Evolutionary conservation across 2,113 vertebrate species (phyloP).

Genomic region (Saguinus imperator): DNA sequence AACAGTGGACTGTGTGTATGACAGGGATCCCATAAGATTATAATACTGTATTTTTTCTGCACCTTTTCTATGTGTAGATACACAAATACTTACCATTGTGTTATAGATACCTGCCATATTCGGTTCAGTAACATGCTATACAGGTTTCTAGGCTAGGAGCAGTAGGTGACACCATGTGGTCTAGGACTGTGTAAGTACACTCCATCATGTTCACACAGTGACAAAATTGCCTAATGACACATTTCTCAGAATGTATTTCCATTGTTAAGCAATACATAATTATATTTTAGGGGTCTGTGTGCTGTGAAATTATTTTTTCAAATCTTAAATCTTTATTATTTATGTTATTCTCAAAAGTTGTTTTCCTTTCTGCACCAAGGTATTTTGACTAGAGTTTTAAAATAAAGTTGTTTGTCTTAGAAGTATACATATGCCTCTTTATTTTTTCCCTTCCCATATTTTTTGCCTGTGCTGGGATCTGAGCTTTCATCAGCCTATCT

Average conservation of each 20-base stretch:
- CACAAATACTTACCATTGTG: not conserved
- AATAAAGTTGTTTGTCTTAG: not conserved
- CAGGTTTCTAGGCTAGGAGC: not conserved
- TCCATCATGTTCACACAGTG: not conserved
- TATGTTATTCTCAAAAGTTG: constrained; percentile 15
- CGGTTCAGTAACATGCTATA: not conserved
- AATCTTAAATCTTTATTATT: constrained; percentile 42
- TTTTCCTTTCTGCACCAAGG: constrained; percentile 52
- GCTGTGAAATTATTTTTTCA: not conserved
- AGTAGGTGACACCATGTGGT: not conserved
- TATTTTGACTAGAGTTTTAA: constrained; percentile 47
- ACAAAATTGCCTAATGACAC: not conserved
- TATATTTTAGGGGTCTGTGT: not conserved
- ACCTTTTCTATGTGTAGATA: not conserved
- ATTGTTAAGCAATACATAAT: not conserved
- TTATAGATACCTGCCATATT: not conserved
- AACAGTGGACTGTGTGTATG: not conserved
- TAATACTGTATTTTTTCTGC: not conserved
- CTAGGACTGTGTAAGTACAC: not conserved
- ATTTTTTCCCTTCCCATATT: constrained; percentile 57
- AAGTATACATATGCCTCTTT: not conserved
- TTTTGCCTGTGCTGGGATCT: constrained; percentile 20
- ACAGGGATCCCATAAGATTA: not conserved
- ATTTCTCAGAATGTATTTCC: not conserved
- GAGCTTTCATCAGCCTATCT: constrained; percentile 56